Percentiles rank a stretch among this genome's conserved stretches.
phyloP scores from a whole-genome alignment of 2,113 vertebrate species.

The Heterochromis multidens region DNA sequence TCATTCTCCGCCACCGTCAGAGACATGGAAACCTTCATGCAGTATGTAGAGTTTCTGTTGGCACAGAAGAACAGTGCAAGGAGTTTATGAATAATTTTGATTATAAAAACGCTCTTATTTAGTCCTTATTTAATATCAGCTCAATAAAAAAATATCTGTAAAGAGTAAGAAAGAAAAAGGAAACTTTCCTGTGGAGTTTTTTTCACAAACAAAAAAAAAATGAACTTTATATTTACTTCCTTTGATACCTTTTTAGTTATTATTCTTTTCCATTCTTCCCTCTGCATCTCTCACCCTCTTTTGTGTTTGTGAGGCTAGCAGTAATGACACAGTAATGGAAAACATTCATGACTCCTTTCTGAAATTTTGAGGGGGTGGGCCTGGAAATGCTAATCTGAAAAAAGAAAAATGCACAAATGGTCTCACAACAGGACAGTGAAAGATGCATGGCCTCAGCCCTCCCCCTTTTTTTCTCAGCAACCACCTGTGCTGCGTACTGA shows the following conservation, averaged over 20 bases:
- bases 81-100: not conserved
- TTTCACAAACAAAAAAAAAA: not conserved
- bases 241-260: not conserved
- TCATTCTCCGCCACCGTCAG: slow-evolving; percentile 96
- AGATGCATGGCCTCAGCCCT: slow-evolving; percentile 48
- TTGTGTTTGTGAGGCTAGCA: slow-evolving; percentile 26
- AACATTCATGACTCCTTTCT: slow-evolving; percentile 45
- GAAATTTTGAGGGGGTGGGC: slow-evolving; percentile 7
- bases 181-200: not conserved
- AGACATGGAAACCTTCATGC: slow-evolving; percentile 99
- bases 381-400: slow-evolving; percentile 58
- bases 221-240: not conserved
- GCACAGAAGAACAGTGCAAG: slow-evolving; percentile 1
- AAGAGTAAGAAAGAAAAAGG: not conserved
- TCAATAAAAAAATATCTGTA: not conserved
- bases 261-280: not conserved
- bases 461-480: slow-evolving; percentile 30
- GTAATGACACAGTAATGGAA: slow-evolving; percentile 59
- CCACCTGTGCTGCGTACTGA: not conserved
- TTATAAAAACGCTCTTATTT: not conserved
- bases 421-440: slow-evolving; percentile 15
- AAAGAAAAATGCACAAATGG: slow-evolving; percentile 30
- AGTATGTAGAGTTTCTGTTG: slow-evolving; percentile 96
- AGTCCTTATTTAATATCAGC: not conserved
- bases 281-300: not conserved